Evolutionary conservation across 1,140 invertebrate genomes (phyloP), one percentile per base, ranked within the genome.

Genomic region (Gonatopus flavifemur): DNA sequence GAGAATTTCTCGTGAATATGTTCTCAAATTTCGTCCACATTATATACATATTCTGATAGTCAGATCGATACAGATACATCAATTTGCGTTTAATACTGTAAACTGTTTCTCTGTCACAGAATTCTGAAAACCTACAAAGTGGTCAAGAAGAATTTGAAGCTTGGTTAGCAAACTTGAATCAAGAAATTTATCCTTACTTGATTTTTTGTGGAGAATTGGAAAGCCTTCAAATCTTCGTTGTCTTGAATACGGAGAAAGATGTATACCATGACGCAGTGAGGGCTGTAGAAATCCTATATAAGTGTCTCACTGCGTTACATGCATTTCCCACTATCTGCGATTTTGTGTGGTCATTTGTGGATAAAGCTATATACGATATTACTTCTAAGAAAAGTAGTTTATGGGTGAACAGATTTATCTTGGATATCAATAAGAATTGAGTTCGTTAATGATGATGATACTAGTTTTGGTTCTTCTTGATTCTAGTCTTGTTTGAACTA

Each of bases 221-320:
- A 6, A 28, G 12, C 12, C 12, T 28, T 7, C 12, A 6, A 6
- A 12, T 28, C 12, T 28, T 7, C 12, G 6, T 28, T 28, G 25
- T 28, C 12, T 7, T 45, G 6, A 49, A 55, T 25, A 21, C 31
- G 6, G 38, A 41, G 13, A 55, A 50, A 12, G 49, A 49, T n/a
- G 0, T 38, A 12, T 52, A 35, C 31, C 3, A 13, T 13, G 25
- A 51, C 32, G 4, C 25, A 25, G 12, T 13, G 13, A 47, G 35
- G 28, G 49, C 54, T 7, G 31, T 49, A 2, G 54, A 52, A 49
- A 15, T 32, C 28, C 49, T 48, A 13, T 57, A 57, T 15, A 49
- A 57, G 41, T 57, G 45, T 15, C n/a, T 48, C n/a, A 52, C 35
- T n/a, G 49, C 49, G 18, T 30, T 57, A 10, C 39, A 57, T 3